Percentiles rank a stretch among this genome's conserved stretches.
Evolutionary conservation across 2,888 invertebrate species (phyloP).

Genomic region (Gnatocerus cornutus): DNA sequence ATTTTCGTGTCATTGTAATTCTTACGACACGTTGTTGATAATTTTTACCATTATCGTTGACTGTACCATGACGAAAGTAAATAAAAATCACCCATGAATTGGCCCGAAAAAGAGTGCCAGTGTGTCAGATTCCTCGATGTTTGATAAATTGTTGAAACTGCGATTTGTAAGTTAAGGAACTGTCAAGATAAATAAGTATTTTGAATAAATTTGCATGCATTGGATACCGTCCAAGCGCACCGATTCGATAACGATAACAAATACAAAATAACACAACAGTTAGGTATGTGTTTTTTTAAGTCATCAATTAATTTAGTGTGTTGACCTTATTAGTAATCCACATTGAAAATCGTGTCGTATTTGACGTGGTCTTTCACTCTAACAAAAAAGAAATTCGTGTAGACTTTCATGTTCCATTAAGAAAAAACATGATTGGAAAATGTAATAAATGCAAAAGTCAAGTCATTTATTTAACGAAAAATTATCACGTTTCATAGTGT

Average conservation of each 20-base stretch:
- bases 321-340: conserved; percentile 13
- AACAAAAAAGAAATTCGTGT: neutral
- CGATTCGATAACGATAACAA: conserved; percentile 6
- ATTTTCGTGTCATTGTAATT: conserved; percentile 12
- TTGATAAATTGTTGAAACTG: neutral
- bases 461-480: conserved; percentile 34
- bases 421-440: neutral
- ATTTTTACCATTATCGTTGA: conserved; percentile 4
- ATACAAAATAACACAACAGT: neutral
- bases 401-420: conserved; percentile 4
- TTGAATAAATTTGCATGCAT: conserved; percentile 35
- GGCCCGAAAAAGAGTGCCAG: neutral
- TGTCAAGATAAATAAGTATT: conserved; percentile 35
- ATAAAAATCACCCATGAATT: too few relatives aligned
- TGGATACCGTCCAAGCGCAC: neutral
- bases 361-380: conserved; percentile 1
- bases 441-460: conserved; percentile 14
- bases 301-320: conserved; percentile 15
- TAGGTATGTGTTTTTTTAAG: neutral
- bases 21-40: neutral
- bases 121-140: neutral
- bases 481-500: conserved; percentile 41
- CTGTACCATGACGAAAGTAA: neutral
- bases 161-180: conserved; percentile 10
- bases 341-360: neutral